Conservation (phyloP, 2,113 vertebrate species). For the Pleuronectes platessa region DNA sequence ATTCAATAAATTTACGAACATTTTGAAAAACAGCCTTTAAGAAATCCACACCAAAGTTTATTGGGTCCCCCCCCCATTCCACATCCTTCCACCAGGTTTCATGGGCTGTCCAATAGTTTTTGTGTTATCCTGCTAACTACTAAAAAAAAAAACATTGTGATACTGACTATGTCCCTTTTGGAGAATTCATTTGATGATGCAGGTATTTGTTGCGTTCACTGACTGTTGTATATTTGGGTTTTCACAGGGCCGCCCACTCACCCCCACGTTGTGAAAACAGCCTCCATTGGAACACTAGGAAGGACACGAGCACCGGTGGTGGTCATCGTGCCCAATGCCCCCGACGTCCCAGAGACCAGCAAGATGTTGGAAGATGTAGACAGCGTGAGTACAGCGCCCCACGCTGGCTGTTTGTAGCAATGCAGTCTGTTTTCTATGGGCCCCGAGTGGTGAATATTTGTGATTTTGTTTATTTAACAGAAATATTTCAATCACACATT, state of each 20-base stretch:
- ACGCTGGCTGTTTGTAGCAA: neutral
- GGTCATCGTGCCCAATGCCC: slow-evolving; percentile 93
- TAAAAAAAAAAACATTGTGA: too few relatives aligned
- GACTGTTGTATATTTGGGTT: neutral
- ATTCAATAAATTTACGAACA: too few relatives aligned
- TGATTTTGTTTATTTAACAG: neutral
- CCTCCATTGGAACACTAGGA: slow-evolving; percentile 93
- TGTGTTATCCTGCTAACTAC: too few relatives aligned
- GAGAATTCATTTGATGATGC: neutral
- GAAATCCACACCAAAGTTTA: too few relatives aligned
- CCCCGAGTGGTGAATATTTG: neutral
- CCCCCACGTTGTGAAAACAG: slow-evolving; percentile 93
- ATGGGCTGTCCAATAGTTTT: too few relatives aligned
- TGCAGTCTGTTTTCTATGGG: slow-evolving; percentile 7
- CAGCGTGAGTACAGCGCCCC: slow-evolving; percentile 87
- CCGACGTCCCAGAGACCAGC: slow-evolving; percentile 91
- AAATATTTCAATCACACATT: slow-evolving; percentile 34
- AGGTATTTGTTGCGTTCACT: slow-evolving; percentile 14
- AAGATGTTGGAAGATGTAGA: slow-evolving; percentile 95
- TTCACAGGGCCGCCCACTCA: slow-evolving; percentile 84
- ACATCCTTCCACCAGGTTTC: too few relatives aligned
- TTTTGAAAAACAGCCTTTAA: too few relatives aligned
- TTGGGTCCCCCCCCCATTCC: too few relatives aligned
- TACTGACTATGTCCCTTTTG: too few relatives aligned
- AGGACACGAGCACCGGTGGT: slow-evolving; percentile 92